These are phyloP conservation scores for Coluber constrictor DNA, from an alignment of 2,797 vertebrate genomes.

Conservation along the genomic window DNA sequence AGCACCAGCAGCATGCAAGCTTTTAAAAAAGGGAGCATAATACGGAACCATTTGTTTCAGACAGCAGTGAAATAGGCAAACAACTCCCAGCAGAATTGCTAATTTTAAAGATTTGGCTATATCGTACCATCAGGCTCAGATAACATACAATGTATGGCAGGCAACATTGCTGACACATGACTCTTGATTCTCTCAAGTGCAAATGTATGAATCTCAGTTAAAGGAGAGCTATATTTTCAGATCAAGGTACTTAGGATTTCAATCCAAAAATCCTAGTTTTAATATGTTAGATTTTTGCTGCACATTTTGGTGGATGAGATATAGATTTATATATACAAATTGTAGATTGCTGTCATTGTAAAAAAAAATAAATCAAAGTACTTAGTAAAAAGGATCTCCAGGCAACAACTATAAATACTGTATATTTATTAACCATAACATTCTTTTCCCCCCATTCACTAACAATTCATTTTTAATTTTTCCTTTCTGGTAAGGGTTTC, in stretches of 20 bases:
- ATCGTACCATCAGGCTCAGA: neutral
- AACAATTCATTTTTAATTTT: neutral
- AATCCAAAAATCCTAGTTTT: neutral
- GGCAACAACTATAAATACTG: neutral
- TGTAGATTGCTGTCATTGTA: neutral
- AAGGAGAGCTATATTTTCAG: neutral
- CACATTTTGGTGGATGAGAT: neutral
- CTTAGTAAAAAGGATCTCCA: neutral
- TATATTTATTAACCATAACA: neutral
- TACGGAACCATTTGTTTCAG: conserved; percentile 11
- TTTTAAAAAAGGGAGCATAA: conserved; percentile 28
- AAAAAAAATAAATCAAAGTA: neutral
- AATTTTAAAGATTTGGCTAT: neutral
- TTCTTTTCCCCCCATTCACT: neutral
- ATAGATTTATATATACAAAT: neutral
- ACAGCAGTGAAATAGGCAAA: neutral
- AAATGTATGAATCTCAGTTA: neutral
- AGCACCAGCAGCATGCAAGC: neutral
- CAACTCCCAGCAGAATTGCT: neutral
- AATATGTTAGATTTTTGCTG: neutral
- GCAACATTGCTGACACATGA: neutral
- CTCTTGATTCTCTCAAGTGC: neutral
- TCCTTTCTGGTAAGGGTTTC: neutral
- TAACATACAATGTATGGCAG: neutral
- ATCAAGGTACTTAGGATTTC: neutral